Conservation (phyloP, 2,888 invertebrate species). For the Lithophane socia region DNA sequence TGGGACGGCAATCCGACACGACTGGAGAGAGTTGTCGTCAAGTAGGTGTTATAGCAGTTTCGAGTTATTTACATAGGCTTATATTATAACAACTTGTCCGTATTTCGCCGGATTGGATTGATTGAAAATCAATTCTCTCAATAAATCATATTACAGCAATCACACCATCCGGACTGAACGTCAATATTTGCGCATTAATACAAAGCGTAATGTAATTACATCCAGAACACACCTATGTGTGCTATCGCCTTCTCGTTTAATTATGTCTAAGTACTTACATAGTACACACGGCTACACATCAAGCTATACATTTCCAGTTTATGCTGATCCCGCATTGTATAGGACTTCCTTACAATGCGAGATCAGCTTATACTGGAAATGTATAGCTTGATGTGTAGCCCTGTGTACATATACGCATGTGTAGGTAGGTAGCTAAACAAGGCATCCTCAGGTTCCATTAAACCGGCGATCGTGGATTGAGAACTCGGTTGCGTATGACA, state of each 20-base stretch:
- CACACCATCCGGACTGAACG: constrained; percentile 64
- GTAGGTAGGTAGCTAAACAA: constrained; percentile 17
- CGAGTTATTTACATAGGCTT: neutral
- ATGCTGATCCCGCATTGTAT: no score
- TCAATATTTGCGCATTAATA: constrained; percentile 74
- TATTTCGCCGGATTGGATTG: constrained; percentile 19
- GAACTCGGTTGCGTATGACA: constrained; percentile 74
- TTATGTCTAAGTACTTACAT: constrained; percentile 61
- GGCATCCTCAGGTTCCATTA: constrained; percentile 72
- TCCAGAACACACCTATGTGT: constrained; percentile 29
- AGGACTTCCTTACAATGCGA: no score
- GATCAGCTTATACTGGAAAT: no score
- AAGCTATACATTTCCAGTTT: no score
- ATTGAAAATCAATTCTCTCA: constrained; percentile 62
- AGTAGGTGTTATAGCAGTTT: neutral
- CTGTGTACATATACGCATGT: neutral
- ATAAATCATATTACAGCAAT: constrained; percentile 68
- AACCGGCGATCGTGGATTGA: constrained; percentile 72
- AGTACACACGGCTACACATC: neutral
- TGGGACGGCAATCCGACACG: no score
- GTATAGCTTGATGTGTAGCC: no score
- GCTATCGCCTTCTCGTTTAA: constrained; percentile 60
- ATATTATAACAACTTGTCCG: neutral
- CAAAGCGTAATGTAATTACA: constrained; percentile 72
- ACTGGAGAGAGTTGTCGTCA: no score